phyloP scores from a whole-genome alignment of 1,140 invertebrate genomes.

The Drosophila pachea region DNA sequence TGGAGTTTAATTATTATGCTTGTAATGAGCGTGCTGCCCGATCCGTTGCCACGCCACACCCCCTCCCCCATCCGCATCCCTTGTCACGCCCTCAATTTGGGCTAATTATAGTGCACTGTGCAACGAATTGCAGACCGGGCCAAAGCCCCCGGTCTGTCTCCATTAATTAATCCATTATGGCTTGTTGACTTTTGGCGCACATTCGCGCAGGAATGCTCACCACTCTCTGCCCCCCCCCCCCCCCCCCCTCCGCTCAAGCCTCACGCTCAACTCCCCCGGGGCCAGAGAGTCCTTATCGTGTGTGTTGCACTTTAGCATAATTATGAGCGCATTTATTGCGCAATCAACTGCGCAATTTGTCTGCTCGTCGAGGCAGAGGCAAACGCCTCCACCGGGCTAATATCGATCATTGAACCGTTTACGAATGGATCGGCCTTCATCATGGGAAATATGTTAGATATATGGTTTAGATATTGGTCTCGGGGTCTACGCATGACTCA shows the following conservation, averaged over 20 bases:
- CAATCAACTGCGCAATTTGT: conserved; percentile 55
- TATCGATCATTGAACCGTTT: no score
- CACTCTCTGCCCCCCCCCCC: not conserved
- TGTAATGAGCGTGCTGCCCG: conserved; percentile 69
- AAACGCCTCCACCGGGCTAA: not conserved
- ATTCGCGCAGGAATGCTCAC: not conserved
- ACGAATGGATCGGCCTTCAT: no score
- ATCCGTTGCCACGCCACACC: conserved; percentile 28
- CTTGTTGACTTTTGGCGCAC: conserved; percentile 52
- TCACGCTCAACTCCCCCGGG: no score
- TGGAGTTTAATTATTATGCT: conserved; percentile 65
- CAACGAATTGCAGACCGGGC: not conserved
- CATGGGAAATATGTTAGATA: no score
- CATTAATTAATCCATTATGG: conserved; percentile 68
- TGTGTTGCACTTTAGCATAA: conserved; percentile 38
- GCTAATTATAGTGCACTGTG: conserved; percentile 50
- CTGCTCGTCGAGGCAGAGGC: not conserved
- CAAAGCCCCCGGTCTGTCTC: conserved; percentile 3
- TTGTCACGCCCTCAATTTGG: conserved; percentile 26
- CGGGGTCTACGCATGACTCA: conserved; percentile 23
- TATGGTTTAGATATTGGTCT: no score
- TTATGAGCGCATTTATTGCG: conserved; percentile 49
- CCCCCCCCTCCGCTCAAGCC: no score
- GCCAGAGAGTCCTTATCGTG: not conserved
- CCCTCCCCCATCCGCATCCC: not conserved